Base-by-base conservation (phyloP, 2,888 invertebrate genomes). In the Drosophila differens region DNA sequence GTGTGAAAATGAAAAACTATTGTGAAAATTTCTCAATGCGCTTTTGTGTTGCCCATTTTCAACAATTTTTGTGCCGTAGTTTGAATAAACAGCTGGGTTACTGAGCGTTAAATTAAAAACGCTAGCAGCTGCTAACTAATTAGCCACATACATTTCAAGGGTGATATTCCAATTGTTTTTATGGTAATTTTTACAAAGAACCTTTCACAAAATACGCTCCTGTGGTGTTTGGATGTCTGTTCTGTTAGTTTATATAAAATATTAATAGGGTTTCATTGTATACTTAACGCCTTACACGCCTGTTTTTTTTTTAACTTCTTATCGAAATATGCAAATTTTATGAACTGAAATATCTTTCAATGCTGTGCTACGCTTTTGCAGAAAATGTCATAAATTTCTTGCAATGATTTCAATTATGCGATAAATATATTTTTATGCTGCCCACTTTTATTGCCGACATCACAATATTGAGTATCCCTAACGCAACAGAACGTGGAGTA, bases 361-460 rank as follows among this genome's bases (percentile, higher is more conserved):
- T 39, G 33, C 22, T 10, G 32, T 47, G 32, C 54, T 30, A 66
- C 22, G 49, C 28, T 4, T 41, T 14, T 35, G 35, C 51, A 30
- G 30, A 78, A 62, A 62, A 60, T 70, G 52, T 55, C 68, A 75
- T 74, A 84, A 84, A 70, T 84, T 87, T 54, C 55, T 53, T 35
- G 41, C 66, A 74, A 69, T 59, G 71, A 85, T 89, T 87, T 85
- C 83, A 87, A 89, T 85, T 85, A 89, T 83, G 81, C 79, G 71
- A 87, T 82, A 89, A 78, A 82, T 68, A 87, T 78, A 47, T 47
- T 25, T 76, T 70, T 65, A 52, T 58, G 68, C 52, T 74, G 57
- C 62, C 55, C 69, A 44, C 44, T 51, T 68, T 81, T 62, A 55
- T 44, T 51, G 37, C 28, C 52, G 60, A 39, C 58, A 53, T 71